Conservation (phyloP, 2,797 vertebrate genomes). For the Centropyge bicolor region DNA sequence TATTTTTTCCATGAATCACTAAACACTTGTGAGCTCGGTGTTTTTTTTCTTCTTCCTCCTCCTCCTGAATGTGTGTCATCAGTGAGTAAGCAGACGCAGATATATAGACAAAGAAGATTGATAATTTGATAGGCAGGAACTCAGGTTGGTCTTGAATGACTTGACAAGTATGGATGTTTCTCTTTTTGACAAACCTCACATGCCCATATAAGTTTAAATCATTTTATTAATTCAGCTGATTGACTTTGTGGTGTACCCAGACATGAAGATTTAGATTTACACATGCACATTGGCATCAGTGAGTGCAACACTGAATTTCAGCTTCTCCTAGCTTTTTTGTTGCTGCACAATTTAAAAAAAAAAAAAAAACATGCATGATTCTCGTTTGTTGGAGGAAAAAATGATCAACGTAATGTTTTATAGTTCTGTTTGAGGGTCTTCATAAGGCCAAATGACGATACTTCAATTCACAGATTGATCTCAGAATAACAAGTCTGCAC, state of each 20-base stretch:
- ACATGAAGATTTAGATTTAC: not conserved
- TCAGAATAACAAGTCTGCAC: constrained; percentile 6
- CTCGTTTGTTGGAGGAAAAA: no score
- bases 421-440: not conserved
- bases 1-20: not conserved
- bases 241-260: not conserved
- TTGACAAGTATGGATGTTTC: not conserved
- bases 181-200: not conserved
- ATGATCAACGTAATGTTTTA: not conserved
- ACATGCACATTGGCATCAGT: not conserved
- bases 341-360: no score
- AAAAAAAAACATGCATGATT: not conserved
- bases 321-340: not conserved
- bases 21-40: constrained; percentile 12
- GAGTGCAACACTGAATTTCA: not conserved
- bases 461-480: constrained; percentile 21
- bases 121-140: no score
- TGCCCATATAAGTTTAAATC: not conserved
- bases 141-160: not conserved
- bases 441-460: constrained; percentile 23
- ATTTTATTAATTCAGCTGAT: not conserved
- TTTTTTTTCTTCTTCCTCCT: not conserved
- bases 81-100: constrained; percentile 36
- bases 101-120: not conserved
- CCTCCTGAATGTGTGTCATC: constrained; percentile 44